Conservation (phyloP, 1,140 invertebrate species). For the Magallana gigas region DNA sequence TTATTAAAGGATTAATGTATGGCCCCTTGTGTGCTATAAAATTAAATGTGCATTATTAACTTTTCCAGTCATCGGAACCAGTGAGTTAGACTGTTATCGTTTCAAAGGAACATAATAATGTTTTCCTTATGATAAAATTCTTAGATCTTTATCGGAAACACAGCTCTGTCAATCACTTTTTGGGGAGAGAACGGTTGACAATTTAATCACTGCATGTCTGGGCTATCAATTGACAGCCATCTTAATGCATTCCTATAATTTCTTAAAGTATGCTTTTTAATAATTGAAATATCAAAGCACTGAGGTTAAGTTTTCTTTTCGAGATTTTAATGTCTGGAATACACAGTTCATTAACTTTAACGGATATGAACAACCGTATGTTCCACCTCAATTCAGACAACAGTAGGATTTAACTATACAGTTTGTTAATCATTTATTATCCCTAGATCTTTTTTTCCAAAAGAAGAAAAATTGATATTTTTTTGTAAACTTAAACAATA, state of each 20-base stretch:
- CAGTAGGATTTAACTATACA: too few species aligned
- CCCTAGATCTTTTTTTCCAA: too few species aligned
- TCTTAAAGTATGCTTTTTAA: not conserved
- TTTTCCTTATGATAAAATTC: not conserved
- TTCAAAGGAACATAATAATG: not conserved
- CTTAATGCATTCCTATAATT: not conserved
- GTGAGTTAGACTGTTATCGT: not conserved
- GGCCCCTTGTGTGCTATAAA: not conserved
- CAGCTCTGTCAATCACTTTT: not conserved
- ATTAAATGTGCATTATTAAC: not conserved
- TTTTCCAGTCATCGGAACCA: not conserved
- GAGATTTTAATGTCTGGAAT: not conserved
- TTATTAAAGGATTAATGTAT: not conserved
- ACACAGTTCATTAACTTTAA: not conserved
- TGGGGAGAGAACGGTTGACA: not conserved
- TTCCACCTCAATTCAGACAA: too few species aligned
- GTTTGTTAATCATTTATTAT: too few species aligned
- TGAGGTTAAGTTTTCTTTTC: not conserved
- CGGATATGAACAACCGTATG: not conserved
- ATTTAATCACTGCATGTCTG: conserved; percentile 7
- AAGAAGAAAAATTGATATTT: too few species aligned
- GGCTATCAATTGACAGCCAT: not conserved
- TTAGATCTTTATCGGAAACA: conserved; percentile 1
- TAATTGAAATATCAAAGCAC: not conserved
- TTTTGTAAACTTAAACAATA: too few species aligned